Base-by-base conservation (phyloP, 2,888 invertebrate genomes). In the Myopa testacea region DNA sequence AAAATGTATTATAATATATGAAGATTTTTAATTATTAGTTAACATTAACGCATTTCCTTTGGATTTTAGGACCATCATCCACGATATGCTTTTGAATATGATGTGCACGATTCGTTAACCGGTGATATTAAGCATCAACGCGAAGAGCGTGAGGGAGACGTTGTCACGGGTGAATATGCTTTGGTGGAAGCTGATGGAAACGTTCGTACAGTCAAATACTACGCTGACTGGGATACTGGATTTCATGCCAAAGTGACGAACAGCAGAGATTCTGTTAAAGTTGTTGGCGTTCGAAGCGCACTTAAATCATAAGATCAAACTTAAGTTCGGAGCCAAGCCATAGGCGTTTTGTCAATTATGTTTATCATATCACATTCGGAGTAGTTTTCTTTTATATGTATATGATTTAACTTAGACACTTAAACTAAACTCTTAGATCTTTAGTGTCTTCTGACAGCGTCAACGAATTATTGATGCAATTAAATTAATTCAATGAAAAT, bases 151-250 rank as follows among this genome's bases (percentile, higher is more conserved):
- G 93, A 94, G 81, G 94, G 94, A 3, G 94, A 94, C 85, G 93
- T 93, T 58, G 94, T 94, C 38, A 92, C 91, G 87, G 94, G 94
- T 87, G 92, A 93, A 85, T 93, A 93, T 86, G 92, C 92, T 14
- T 88, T 93, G 84, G 93, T 93, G 80, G 94, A 94, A 87, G 93
- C 94, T 68, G 94, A 94, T 89, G 94, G 94, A 77, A 93, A 93
- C 80, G 93, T 94, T 77, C 91, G 94, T 81, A 94, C 93, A 3
- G 94, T 94, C 78, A 92, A 93, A 89, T 94, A 94, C 89, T 92
- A 93, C 77, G 94, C 94, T 77, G 94, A 94, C 87, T 94, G 94
- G 94, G 92, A 94, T 88, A 94, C 93, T 83, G 94, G 94, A 84
- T 94, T 94, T 91, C 94, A 94, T 87, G 94, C 94, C 79, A 91